Base-by-base conservation (phyloP, 2,113 vertebrate species). In the Andinoacara biseriatus region DNA sequence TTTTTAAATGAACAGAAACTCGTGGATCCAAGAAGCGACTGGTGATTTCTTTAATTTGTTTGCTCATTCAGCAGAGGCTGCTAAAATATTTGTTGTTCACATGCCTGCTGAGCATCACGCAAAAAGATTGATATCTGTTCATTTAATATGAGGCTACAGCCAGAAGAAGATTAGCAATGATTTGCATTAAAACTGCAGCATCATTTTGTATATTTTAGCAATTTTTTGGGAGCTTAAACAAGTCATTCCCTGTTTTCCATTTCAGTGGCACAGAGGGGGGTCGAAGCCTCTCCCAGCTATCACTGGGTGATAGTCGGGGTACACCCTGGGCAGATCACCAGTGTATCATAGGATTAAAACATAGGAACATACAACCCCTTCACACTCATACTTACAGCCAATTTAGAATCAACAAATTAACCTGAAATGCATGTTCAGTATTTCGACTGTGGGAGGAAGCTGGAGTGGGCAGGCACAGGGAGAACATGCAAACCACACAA, bases 81-180 rank as follows among this genome's bases (percentile, higher is more conserved):
- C 31, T 65, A 9, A 58, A 83, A 24, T 11, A 38, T 26, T 65
- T 69, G 58, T 63, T 84, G 58, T 60, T 63, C 26, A 58, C 20
- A 14, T 56, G 60, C 33, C 49, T 43, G 31, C 31, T 43, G 63
- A 61, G 33, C 69, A 20, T 43, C 52, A 11, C 24, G 46, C 5
- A 3, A 62, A 72, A 63, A 35, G 54, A 67, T 58, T 40, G 40
- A 58, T 69, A 29, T 69, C 62, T 58, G 62, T n/a, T 80, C 35
- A 67, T 14, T 72, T 72, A 72, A 72, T 52, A 72, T 52, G 43
- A 46, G 17, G 43, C 43, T 8, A 26, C 24, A 52, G 65, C 40
- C 24, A 69, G 24, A 69, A 69, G 65, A 69, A 31, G 65, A 49
- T 69, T 52, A 69, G 43, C 17, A 20, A 24, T 49, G 43, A 69